Conservation (phyloP, 2,797 vertebrate genomes). For the Halcyon smyrnensis region DNA sequence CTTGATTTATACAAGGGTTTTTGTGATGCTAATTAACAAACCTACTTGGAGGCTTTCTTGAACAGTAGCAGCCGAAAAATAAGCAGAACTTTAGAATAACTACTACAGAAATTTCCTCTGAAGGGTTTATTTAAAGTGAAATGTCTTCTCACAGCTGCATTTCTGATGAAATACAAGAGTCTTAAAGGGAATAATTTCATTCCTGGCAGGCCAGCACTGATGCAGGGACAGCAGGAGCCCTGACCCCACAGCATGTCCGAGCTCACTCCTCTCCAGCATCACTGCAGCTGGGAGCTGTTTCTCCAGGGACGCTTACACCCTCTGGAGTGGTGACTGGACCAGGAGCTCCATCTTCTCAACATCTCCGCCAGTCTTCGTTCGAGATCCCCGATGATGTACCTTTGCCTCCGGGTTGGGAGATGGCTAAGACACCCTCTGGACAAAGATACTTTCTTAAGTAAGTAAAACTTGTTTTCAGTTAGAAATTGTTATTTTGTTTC, state of each 20-base stretch:
- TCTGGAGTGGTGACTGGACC: conserved; percentile 84
- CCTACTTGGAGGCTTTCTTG: not conserved
- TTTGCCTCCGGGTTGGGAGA: conserved; percentile 94
- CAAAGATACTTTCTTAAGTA: conserved; percentile 97
- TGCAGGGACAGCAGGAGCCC: conserved; percentile 87
- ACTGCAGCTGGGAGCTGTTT: conserved; percentile 88
- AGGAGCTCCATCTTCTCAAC: conserved; percentile 87
- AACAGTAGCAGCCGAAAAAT: not conserved
- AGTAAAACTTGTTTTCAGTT: conserved; percentile 67
- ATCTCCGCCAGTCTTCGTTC: conserved; percentile 94
- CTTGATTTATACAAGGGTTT: not conserved
- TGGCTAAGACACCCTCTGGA: conserved; percentile 94
- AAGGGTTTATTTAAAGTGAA: not conserved
- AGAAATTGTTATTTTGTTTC: not conserved
- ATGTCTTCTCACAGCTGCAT: not conserved
- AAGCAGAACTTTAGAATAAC: not conserved
- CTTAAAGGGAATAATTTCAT: conserved; percentile 33
- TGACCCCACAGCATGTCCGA: conserved; percentile 91
- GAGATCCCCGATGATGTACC: conserved; percentile 95
- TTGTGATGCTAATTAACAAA: not conserved
- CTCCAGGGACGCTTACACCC: conserved; percentile 83
- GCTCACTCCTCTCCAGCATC: conserved; percentile 95
- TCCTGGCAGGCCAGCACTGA: conserved; percentile 90
- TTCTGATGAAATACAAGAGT: not conserved
- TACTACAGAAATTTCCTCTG: not conserved